Evolutionary conservation across 2,113 vertebrate genomes (phyloP), one percentile per base, ranked within the genome.

Genomic region (Oreochromis spilurus): DNA sequence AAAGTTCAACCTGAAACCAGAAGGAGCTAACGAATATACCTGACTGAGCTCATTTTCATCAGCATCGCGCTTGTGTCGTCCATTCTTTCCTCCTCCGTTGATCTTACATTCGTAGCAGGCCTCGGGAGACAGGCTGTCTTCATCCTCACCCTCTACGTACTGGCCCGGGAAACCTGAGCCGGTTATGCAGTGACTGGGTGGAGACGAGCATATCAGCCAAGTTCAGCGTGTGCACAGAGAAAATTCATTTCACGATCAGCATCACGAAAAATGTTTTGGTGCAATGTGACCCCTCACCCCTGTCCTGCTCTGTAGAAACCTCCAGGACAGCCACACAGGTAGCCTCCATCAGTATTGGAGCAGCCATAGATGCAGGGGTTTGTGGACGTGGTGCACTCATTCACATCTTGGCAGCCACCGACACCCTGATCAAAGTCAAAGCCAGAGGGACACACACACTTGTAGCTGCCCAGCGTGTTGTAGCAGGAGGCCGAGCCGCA

Each of bases 51-150:
- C 92, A n/a, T 97, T 97, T 94, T 96, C 95, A n/a, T 96, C 94
- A 2, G 81, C 93, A 91, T 87, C 82, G 8, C 95, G 94, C 55
- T 24, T 94, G 79, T 95, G 95, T 26, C 94, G 84, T 6, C 95
- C 95, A 6, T 48, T 93, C 94, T 97, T 96, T 48, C 94, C 94
- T 83, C 96, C 97, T 48, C 97, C 96, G 0, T 98, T 99, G 93
- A 98, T 97, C 96, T 98, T 99, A 91, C 98, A 99, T 91, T 99
- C 98, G 0, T 98, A 99, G 95, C 98, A 99, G 91, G 97, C 96
- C 91, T 99, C 97, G 0, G 97, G 96, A 3, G 97, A 98, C 13
- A 98, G 94, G 43, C 96, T 88, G 75, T 97, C 97, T 7, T 98
- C 97, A 0, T 97, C 96, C 0, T 97, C 97, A 4, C 95, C 95